Base-by-base conservation (phyloP, 2,113 vertebrate genomes). In the Camelus dromedarius region DNA sequence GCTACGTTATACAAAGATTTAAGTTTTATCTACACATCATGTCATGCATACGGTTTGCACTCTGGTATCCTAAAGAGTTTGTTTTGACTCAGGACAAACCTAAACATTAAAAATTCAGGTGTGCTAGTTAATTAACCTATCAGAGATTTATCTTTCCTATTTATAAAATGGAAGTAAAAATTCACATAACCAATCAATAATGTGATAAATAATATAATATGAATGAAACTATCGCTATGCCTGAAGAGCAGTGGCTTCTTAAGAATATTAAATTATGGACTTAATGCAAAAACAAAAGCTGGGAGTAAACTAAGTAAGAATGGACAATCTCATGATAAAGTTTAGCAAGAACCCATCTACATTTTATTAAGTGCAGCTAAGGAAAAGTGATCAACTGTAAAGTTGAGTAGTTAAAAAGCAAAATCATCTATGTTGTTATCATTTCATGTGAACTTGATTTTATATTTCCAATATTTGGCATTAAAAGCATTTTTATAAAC, bases 1-100 rank as follows among this genome's bases (percentile, higher is more conserved):
- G 6, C 60, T 66, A 11, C 11, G 16, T 38, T 38, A 16, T 20
- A n/a, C 9, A 64, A 1, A 22, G 4, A 64, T 19, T 64, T 30
- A n/a, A 54, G 16, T 35, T 86, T 18, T 46, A 56, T 64, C n/a
- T 48, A 30, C 10, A 54, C 35, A 72, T 30, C 22, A 72, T 91
- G 4, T 18, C n/a, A 0, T 10, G 12, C 4, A 46, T 30, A 48
- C 3, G 2, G 0, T 72, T 60, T 24, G 1, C 4, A 38, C 22
- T 73, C 26, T 66, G 30, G 15, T 26, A 60, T 52, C 24, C 24
- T 77, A 69, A 66, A 86, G 5, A 86, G 73, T 14, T 48, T 16
- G 5, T 46, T 79, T 54, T 80, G 64, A 42, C 62, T 64, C 8
- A 48, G 8, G 28, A 35, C 1, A 80, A 54, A 46, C 10, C 28